phyloP scores from a whole-genome alignment of 2,888 invertebrate genomes.

The Cosmorhoe ocellata region DNA sequence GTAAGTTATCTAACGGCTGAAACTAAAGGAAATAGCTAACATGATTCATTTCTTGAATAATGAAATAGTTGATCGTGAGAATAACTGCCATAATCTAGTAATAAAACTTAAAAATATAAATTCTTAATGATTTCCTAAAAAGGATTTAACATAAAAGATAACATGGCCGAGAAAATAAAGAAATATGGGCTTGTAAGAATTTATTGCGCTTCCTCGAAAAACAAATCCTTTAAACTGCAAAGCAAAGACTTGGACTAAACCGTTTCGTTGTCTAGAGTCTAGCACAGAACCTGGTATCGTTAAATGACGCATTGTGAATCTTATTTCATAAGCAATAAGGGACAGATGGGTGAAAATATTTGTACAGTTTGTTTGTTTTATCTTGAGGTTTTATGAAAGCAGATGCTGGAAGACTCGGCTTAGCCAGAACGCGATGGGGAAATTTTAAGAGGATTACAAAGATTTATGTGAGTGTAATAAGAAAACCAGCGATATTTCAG shows the following conservation, averaged over 20 bases:
- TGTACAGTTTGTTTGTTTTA: constrained; percentile 30
- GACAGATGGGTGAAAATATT: neutral
- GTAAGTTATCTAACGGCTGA: too few species aligned
- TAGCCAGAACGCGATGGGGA: constrained; percentile 22
- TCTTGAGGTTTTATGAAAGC: constrained; percentile 35
- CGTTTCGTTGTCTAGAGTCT: constrained; percentile 35
- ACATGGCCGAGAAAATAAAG: constrained; percentile 2
- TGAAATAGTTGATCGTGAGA: too few species aligned
- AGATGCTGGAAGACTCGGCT: constrained; percentile 30
- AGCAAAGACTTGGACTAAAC: constrained; percentile 48
- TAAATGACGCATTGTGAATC: constrained; percentile 3
- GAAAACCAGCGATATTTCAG: constrained; percentile 10
- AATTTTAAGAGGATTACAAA: constrained; percentile 34
- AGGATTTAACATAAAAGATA: too few species aligned
- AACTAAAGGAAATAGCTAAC: too few species aligned
- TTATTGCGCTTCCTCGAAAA: constrained; percentile 21
- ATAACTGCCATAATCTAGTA: too few species aligned
- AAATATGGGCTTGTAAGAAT: constrained; percentile 22
- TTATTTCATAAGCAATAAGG: constrained; percentile 16
- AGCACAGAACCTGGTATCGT: neutral
- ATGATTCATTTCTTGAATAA: too few species aligned
- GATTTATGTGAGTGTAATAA: constrained; percentile 27
- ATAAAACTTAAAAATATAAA: too few species aligned
- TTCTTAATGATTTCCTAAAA: too few species aligned
- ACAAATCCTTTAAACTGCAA: constrained; percentile 44